These are phyloP conservation scores for Agraylea sexmaculata DNA, from an alignment of 1,140 invertebrate genomes.

Conservation along the genomic window DNA sequence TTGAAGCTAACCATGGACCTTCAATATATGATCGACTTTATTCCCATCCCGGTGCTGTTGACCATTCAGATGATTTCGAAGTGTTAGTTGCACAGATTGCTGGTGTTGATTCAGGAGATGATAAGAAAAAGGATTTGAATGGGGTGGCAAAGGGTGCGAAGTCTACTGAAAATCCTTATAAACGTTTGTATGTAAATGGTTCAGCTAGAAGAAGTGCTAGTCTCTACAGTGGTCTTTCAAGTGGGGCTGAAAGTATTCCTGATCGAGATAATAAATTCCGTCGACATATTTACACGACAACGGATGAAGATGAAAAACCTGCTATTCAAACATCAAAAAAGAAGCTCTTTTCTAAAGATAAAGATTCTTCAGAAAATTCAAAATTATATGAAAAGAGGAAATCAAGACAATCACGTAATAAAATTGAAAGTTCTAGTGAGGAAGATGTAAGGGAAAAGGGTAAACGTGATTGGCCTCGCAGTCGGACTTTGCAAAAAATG, in stretches of 20 bases:
- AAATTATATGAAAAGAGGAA: constrained; percentile 35
- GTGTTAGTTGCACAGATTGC: constrained; percentile 56
- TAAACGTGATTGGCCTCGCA: constrained; percentile 33
- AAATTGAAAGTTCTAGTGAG: constrained; percentile 46
- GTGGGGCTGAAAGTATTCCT: constrained; percentile 45
- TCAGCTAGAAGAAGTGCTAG: constrained; percentile 50
- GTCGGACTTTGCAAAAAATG: constrained; percentile 53
- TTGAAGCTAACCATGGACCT: constrained; percentile 79
- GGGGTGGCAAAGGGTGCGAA: constrained; percentile 49
- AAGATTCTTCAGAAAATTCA: constrained; percentile 28
- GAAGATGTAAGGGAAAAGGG: constrained; percentile 44
- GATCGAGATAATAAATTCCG: constrained; percentile 33
- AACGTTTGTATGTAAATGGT: constrained; percentile 65
- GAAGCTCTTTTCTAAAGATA: constrained; percentile 33
- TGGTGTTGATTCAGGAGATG: constrained; percentile 47
- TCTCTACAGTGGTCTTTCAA: constrained; percentile 55
- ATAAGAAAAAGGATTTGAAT: constrained; percentile 57
- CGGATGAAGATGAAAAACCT: constrained; percentile 36
- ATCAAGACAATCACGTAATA: constrained; percentile 31
- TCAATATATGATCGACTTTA: constrained; percentile 80
- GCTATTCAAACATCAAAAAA: constrained; percentile 30
- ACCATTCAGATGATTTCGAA: constrained; percentile 58
- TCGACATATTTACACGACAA: constrained; percentile 34
- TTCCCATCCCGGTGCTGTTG: constrained; percentile 51
- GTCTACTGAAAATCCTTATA: constrained; percentile 50